These are phyloP conservation scores for Microchirus variegatus DNA, from an alignment of 2,797 vertebrate species.

Conservation along the genomic window DNA sequence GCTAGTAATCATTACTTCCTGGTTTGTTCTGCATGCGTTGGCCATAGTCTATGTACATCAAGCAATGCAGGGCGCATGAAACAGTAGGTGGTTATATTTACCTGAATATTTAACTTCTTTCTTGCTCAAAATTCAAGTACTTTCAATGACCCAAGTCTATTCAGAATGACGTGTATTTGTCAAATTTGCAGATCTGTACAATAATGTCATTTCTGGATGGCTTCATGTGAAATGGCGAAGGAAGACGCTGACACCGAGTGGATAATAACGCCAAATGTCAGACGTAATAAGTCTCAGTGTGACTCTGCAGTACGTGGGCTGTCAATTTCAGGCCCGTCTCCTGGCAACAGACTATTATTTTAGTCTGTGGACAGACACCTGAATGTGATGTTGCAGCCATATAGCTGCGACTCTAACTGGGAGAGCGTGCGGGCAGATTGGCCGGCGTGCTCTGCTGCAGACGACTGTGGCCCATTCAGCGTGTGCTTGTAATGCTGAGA, in stretches of 20 bases:
- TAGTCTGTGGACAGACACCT: constrained; percentile 41
- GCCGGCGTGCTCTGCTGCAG: background rate
- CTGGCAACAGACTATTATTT: constrained; percentile 66
- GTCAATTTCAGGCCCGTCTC: constrained; percentile 60
- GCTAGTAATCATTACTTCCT: too few species aligned
- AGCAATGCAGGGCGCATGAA: too few species aligned
- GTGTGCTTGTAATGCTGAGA: constrained; percentile 10
- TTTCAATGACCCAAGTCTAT: too few species aligned
- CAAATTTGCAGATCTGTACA: background rate
- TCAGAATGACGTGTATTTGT: too few species aligned
- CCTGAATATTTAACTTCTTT: too few species aligned
- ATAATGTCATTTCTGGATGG: constrained; percentile 5
- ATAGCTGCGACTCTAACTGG: constrained; percentile 33
- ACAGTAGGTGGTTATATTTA: too few species aligned
- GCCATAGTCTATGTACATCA: too few species aligned
- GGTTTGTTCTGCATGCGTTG: too few species aligned
- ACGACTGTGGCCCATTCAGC: background rate
- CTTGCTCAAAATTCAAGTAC: too few species aligned
- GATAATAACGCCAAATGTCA: constrained; percentile 64
- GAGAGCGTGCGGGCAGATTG: background rate
- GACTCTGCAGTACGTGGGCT: constrained; percentile 47
- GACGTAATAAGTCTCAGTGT: constrained; percentile 65
- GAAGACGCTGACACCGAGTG: constrained; percentile 36
- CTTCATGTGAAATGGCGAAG: constrained; percentile 7
- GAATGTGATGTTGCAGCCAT: constrained; percentile 36